Evolutionary conservation across 2,113 vertebrate genomes (phyloP).

Genomic region (Andinoacara biseriatus): DNA sequence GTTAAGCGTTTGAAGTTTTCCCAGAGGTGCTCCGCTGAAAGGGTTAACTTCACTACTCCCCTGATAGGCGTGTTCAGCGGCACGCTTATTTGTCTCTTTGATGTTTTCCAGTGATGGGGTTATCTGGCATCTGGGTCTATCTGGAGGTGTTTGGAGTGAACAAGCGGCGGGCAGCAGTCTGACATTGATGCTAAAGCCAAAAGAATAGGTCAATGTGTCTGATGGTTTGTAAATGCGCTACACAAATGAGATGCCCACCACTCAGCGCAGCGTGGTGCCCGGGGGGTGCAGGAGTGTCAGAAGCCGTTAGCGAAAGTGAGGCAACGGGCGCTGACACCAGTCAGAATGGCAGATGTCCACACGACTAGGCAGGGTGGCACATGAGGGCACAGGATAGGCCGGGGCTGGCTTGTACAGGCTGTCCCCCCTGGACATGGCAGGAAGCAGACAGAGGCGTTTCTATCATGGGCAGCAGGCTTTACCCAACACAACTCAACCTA

Average conservation of each 20-base stretch:
- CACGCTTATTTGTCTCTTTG: constrained; percentile 73
- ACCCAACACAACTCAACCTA: constrained; percentile 32
- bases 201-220: constrained; percentile 84
- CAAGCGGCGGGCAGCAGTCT: constrained; percentile 47
- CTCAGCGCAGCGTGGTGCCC: constrained; percentile 52
- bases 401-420: constrained; percentile 52
- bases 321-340: constrained; percentile 72
- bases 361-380: constrained; percentile 73
- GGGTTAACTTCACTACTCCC: constrained; percentile 70
- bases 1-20: constrained; percentile 75
- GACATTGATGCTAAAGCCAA: constrained; percentile 81
- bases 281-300: constrained; percentile 67
- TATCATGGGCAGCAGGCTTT: constrained; percentile 48
- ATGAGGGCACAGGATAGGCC: constrained; percentile 66
- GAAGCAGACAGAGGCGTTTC: constrained; percentile 66
- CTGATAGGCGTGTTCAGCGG: constrained; percentile 44
- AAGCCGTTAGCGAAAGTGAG: constrained; percentile 68
- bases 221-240: constrained; percentile 67
- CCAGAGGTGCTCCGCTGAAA: constrained; percentile 67
- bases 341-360: constrained; percentile 83
- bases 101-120: constrained; percentile 63
- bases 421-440: constrained; percentile 72
- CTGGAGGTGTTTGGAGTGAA: constrained; percentile 64
- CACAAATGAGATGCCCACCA: constrained; percentile 72
- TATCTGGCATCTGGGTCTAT: constrained; percentile 61